These are phyloP conservation scores for Dromas ardeola DNA, from an alignment of 2,113 vertebrate genomes.

Conservation along the genomic window DNA sequence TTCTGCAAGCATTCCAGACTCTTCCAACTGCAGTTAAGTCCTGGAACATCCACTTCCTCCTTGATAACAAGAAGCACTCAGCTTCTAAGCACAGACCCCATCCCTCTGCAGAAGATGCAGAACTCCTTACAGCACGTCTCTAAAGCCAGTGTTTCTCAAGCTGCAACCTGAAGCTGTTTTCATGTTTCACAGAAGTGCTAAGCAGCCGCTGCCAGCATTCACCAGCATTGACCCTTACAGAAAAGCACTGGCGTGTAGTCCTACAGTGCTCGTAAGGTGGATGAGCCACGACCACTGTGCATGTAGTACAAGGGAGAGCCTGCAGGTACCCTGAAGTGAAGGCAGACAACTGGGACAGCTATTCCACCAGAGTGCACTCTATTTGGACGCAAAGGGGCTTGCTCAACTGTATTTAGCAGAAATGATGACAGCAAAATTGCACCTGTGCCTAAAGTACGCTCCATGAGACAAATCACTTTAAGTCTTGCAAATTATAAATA, in stretches of 20 bases:
- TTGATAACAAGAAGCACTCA: background rate
- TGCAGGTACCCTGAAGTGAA: fast-evolving
- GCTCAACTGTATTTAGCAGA: background rate
- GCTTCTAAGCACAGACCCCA: fast-evolving
- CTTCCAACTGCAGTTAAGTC: background rate
- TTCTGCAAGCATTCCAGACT: background rate
- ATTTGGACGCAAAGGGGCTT: background rate
- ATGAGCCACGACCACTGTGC: background rate
- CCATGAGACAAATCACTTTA: background rate
- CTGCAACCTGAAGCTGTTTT: background rate
- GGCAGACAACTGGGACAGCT: background rate
- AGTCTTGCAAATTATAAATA: background rate
- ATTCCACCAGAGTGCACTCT: background rate
- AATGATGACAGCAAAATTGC: background rate
- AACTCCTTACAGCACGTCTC: background rate
- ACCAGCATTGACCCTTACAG: background rate
- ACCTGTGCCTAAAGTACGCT: background rate
- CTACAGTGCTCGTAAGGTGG: background rate
- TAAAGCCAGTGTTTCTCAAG: background rate
- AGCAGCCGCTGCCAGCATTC: background rate
- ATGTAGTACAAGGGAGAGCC: background rate
- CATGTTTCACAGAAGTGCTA: background rate
- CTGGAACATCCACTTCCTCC: background rate
- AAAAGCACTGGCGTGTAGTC: fast-evolving
- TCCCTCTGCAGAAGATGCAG: background rate